Base-by-base conservation (phyloP, 2,113 vertebrate genomes). In the Pachycephala philippinensis region DNA sequence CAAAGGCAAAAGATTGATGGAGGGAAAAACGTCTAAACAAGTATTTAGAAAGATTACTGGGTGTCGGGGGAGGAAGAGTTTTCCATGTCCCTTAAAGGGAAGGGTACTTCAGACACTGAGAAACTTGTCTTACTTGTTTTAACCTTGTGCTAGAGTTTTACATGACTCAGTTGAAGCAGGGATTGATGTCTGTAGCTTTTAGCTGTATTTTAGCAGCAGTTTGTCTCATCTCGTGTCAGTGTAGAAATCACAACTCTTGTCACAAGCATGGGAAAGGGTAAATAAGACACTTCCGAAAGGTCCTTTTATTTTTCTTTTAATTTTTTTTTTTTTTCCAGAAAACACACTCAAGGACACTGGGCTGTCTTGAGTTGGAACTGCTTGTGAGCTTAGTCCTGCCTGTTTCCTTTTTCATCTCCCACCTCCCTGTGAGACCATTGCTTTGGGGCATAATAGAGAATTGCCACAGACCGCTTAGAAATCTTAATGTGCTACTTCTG, bases 371-470 rank as follows among this genome's bases (percentile, higher is more conserved):
- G 23, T 89, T 92, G 75, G 57, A 78, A 52, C 40, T 72, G 39
- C 87, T 49, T 84, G 69, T 90, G 80, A 54, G 53, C 52, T 42
- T n/a, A 49, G 47, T 77, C 81, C 94, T 82, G 31, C 72, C 59
- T 53, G 11, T 81, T 91, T 47, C 15, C 39, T 63, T 77, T 64
- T 78, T 89, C 37, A 66, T 92, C 74, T 93, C 50, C 40, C 49
- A 35, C 56, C 69, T 92, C 68, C 49, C n/a, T 0, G 1, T 0
- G 8, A 89, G 92, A 65, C 52, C 5, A 1, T 80, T 87, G 91
- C 69, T 94, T 87, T 90, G 87, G 39, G 85, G 49, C 86, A 84
- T 92, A 80, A 84, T 47, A 93, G 74, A 76, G 93, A 94, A 81
- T 92, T 90, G 92, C 85, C 45, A 49, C n/a, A 53, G 77, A 93